Evolutionary conservation across 2,888 invertebrate species (phyloP).

Genomic region (Noctua janthina): DNA sequence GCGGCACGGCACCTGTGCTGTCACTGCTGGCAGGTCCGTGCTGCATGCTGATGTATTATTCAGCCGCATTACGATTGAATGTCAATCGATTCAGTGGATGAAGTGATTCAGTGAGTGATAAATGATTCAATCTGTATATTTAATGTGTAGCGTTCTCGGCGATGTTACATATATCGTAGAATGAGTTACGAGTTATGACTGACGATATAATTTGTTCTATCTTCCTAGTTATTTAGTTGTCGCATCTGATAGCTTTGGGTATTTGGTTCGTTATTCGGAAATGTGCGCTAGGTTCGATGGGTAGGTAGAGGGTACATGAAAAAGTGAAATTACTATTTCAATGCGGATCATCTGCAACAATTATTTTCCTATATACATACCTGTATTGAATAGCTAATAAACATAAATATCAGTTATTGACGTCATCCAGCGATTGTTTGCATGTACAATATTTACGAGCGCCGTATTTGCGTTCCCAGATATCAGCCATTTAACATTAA

Average conservation of each 20-base stretch:
- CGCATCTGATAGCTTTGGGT: background rate
- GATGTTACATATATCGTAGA: background rate
- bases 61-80: slow-evolving; percentile 42
- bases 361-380: background rate
- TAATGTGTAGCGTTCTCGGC: background rate
- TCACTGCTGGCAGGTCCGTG: background rate
- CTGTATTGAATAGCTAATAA: background rate
- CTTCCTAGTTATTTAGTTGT: background rate
- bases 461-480: slow-evolving; percentile 41
- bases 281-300: background rate
- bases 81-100: slow-evolving; percentile 42
- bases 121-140: slow-evolving; percentile 43
- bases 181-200: slow-evolving; percentile 6
- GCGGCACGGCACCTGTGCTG: slow-evolving; percentile 44
- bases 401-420: slow-evolving; percentile 16
- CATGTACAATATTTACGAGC: slow-evolving; percentile 37
- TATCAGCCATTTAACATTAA: slow-evolving; percentile 56
- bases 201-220: no score
- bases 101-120: slow-evolving; percentile 43
- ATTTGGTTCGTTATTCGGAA: background rate
- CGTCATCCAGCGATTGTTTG: slow-evolving; percentile 37
- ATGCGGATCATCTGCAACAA: background rate
- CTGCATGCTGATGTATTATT: slow-evolving; percentile 50
- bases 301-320: background rate
- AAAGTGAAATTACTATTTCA: background rate